These are phyloP conservation scores for Prosapia bicincta DNA, from an alignment of 2,888 invertebrate genomes.

Conservation along the genomic window DNA sequence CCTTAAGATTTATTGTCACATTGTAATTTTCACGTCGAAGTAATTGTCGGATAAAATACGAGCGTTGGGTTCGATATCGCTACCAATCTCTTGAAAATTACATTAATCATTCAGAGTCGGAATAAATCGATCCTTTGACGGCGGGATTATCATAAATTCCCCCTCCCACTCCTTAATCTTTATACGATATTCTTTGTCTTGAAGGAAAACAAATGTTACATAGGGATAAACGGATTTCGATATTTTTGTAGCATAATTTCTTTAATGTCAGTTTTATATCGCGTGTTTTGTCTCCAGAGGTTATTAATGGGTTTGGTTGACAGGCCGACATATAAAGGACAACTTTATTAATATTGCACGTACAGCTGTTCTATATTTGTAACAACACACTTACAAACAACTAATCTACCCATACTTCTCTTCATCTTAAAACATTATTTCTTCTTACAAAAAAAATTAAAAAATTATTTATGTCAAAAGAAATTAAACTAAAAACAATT, in stretches of 20 bases:
- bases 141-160: not conserved
- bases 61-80: not conserved
- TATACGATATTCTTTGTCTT: not conserved
- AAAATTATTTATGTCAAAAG: too few relatives aligned
- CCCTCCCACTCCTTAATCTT: not conserved
- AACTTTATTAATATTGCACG: too few relatives aligned
- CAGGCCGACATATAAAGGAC: too few relatives aligned
- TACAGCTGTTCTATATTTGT: too few relatives aligned
- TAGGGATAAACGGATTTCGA: not conserved
- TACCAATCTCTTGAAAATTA: not conserved
- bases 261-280: not conserved
- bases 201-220: not conserved
- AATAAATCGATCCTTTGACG: not conserved
- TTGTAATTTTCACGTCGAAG: not conserved
- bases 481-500: too few relatives aligned
- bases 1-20: not conserved
- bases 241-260: not conserved
- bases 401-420: too few relatives aligned
- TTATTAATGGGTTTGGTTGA: too few relatives aligned
- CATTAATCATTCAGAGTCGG: not conserved
- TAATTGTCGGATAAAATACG: not conserved
- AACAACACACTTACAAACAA: too few relatives aligned
- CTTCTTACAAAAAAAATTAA: too few relatives aligned
- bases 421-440: too few relatives aligned
- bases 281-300: not conserved